Percentiles rank a stretch among this genome's conserved stretches.
These are phyloP conservation scores for Callorhinus ursinus DNA, from an alignment of 2,113 vertebrate genomes.

Conservation along the genomic window DNA sequence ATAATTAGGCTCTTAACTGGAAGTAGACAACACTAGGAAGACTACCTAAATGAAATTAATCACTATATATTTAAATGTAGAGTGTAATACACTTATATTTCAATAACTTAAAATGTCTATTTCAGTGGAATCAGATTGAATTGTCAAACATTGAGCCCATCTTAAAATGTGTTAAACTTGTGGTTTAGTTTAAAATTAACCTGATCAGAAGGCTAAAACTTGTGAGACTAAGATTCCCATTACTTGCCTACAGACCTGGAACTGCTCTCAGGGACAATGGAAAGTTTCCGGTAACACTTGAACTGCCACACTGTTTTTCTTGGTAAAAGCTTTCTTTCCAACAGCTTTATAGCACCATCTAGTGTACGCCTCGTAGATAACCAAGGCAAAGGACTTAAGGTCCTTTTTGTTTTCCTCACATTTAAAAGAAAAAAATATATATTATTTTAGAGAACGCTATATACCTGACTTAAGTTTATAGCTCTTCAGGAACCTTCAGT, in stretches of 20 bases:
- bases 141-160: neutral
- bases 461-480: neutral
- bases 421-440: constrained; percentile 3
- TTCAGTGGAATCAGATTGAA: constrained; percentile 42
- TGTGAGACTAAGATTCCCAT: neutral
- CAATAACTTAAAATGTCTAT: neutral
- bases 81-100: neutral
- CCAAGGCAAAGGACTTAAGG: neutral
- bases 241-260: neutral
- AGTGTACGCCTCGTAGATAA: neutral
- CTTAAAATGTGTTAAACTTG: constrained; percentile 37
- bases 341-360: constrained; percentile 37
- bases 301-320: neutral
- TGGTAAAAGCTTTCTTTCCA: neutral
- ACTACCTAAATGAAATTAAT: constrained; percentile 41
- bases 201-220: neutral
- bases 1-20: neutral
- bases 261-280: neutral
- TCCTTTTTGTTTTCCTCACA: neutral
- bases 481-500: neutral
- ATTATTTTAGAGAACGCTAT: neutral
- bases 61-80: constrained; percentile 31
- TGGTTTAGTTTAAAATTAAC: constrained; percentile 38
- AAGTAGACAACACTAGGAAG: neutral
- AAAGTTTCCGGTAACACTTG: neutral